phyloP scores from a whole-genome alignment of 2,888 invertebrate species.

The Eupeodes latifasciatus region DNA sequence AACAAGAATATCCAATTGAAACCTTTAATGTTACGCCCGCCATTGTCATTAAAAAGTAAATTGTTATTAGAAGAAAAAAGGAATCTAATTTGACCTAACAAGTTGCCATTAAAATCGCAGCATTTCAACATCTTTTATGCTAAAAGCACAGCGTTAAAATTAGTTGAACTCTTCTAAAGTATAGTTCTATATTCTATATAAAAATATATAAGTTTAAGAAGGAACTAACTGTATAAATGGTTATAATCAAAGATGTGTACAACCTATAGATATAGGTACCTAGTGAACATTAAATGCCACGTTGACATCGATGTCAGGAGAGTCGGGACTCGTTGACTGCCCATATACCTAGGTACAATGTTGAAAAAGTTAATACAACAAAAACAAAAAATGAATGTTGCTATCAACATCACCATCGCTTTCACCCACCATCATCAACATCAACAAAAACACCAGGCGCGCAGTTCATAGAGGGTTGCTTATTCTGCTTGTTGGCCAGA shows the following conservation, averaged over 20 bases:
- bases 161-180: slow-evolving; percentile 2
- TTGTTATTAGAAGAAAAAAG: slow-evolving; percentile 44
- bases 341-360: neutral
- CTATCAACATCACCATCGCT: slow-evolving; percentile 51
- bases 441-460: slow-evolving; percentile 40
- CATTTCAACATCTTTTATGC: slow-evolving; percentile 46
- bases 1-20: slow-evolving; percentile 43
- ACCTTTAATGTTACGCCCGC: slow-evolving; percentile 29
- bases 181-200: neutral
- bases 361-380: slow-evolving; percentile 52
- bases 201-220: neutral
- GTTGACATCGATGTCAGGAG: slow-evolving; percentile 22
- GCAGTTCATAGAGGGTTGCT: slow-evolving; percentile 27
- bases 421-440: slow-evolving; percentile 20
- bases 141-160: slow-evolving; percentile 36
- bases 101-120: slow-evolving; percentile 68
- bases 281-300: slow-evolving; percentile 46
- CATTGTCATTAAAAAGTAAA: slow-evolving; percentile 63
- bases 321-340: neutral
- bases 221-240: neutral
- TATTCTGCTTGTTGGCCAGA: slow-evolving; percentile 33
- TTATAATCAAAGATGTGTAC: slow-evolving; percentile 8
- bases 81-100: slow-evolving; percentile 74
- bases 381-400: slow-evolving; percentile 27
- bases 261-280: neutral